Conservation (phyloP, 2,888 invertebrate genomes). For the Limnephilus marmoratus region DNA sequence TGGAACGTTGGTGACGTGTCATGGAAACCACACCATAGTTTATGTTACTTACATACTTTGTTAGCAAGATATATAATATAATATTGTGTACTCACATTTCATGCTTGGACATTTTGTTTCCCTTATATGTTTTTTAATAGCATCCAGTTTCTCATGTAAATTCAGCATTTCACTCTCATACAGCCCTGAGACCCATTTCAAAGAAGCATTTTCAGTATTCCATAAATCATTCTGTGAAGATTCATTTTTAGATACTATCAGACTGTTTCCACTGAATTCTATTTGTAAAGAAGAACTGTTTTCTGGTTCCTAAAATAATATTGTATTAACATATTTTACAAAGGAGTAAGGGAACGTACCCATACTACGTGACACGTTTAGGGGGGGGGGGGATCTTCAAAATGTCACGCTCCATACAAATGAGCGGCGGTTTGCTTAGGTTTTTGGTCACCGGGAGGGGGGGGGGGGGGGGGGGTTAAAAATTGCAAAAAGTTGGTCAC, state of each 20-base stretch:
- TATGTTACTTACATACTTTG: not conserved
- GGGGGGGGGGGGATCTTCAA: too few relatives aligned
- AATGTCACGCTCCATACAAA: too few relatives aligned
- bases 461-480: too few relatives aligned
- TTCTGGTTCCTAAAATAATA: not conserved
- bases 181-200: not conserved
- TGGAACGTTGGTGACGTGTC: not conserved
- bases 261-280: not conserved
- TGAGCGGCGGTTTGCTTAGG: too few relatives aligned
- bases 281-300: slow-evolving; percentile 4
- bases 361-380: too few relatives aligned
- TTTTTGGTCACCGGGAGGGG: too few relatives aligned
- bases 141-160: slow-evolving; percentile 19
- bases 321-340: not conserved
- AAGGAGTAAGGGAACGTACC: too few relatives aligned
- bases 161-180: slow-evolving; percentile 18
- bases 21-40: not conserved
- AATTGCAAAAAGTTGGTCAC: too few relatives aligned
- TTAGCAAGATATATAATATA: not conserved
- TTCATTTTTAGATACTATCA: not conserved
- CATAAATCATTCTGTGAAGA: not conserved
- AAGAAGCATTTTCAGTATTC: not conserved
- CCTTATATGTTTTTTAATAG: slow-evolving; percentile 17
- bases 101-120: slow-evolving; percentile 20
- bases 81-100: slow-evolving; percentile 17